phyloP scores from a whole-genome alignment of 1,140 invertebrate genomes.

The Plodia interpunctella region DNA sequence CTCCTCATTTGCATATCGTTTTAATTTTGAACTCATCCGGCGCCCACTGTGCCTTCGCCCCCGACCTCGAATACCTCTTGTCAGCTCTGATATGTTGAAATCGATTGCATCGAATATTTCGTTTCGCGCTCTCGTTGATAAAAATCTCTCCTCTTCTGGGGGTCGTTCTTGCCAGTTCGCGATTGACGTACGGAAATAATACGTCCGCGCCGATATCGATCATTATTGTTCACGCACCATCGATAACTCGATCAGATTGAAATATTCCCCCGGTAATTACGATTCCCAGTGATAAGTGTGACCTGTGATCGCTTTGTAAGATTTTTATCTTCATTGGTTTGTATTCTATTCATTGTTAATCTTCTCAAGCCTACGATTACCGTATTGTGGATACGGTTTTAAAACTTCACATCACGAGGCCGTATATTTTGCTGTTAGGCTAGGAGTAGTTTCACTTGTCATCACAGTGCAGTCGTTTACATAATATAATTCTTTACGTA shows the following conservation, averaged over 20 bases:
- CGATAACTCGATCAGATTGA: conserved; percentile 60
- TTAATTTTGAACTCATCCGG: conserved; percentile 65
- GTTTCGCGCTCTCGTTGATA: conserved; percentile 49
- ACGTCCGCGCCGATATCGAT: conserved; percentile 45
- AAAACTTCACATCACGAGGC: conserved; percentile 22
- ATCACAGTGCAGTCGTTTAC: conserved; percentile 36
- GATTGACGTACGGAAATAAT: conserved; percentile 53
- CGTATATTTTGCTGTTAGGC: conserved; percentile 34
- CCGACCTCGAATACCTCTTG: conserved; percentile 58
- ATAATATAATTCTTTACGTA: conserved; percentile 60
- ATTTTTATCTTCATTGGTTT: conserved; percentile 30
- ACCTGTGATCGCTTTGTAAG: conserved; percentile 27
- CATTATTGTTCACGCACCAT: conserved; percentile 56
- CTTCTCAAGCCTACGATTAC: conserved; percentile 28
- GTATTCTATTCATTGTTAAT: conserved; percentile 36
- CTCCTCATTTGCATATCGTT: conserved; percentile 64
- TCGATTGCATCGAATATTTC: conserved; percentile 57
- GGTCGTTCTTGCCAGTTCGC: conserved; percentile 27
- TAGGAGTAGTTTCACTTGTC: conserved; percentile 53
- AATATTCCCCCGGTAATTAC: conserved; percentile 65
- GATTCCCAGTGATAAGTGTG: conserved; percentile 52
- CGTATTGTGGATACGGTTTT: conserved; percentile 8
- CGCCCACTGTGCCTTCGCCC: conserved; percentile 54
- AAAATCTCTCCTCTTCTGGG: conserved; percentile 49
- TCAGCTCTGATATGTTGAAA: conserved; percentile 63